Evolutionary conservation across 2,888 invertebrate species (phyloP).

Genomic region (Drosophila prostipennis): DNA sequence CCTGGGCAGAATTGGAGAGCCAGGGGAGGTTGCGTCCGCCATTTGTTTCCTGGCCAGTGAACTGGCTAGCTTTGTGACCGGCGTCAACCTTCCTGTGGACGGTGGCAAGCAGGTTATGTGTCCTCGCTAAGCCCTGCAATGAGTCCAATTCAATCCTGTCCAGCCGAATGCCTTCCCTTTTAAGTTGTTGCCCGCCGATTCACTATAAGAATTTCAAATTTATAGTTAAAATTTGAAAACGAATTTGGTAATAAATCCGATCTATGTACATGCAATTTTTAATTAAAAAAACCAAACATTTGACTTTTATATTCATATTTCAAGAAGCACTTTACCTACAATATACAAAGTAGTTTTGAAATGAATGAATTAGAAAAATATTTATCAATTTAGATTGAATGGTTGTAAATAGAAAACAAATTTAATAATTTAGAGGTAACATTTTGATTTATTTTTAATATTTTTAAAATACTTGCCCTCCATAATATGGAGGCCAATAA

Average conservation of each 20-base stretch:
- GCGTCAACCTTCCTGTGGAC: slow-evolving; percentile 89
- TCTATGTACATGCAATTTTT: not conserved
- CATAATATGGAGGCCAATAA: not conserved
- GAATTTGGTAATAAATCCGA: not conserved
- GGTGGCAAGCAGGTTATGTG: slow-evolving; percentile 87
- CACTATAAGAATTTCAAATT: not conserved
- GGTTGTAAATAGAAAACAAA: no score
- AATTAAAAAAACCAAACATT: not conserved
- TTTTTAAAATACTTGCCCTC: not conserved
- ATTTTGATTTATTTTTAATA: not conserved
- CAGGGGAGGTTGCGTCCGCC: slow-evolving; percentile 93
- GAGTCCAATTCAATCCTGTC: not conserved
- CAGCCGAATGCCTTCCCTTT: not conserved
- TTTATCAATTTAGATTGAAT: no score
- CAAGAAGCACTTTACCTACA: no score
- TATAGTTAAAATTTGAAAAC: not conserved
- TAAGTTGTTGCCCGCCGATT: not conserved
- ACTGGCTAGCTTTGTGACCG: slow-evolving; percentile 89
- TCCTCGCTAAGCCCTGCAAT: slow-evolving; percentile 86
- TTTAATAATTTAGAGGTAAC: not conserved
- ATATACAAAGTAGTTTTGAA: no score
- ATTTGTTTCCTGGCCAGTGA: slow-evolving; percentile 96
- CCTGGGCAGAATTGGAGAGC: slow-evolving; percentile 92
- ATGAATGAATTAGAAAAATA: not conserved
- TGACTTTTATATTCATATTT: no score